A percentile compares a stretch with the other conserved stretches of the same genome.
phyloP scores from a whole-genome alignment of 2,797 vertebrate genomes.

The Ptychobarbus kaznakovi region DNA sequence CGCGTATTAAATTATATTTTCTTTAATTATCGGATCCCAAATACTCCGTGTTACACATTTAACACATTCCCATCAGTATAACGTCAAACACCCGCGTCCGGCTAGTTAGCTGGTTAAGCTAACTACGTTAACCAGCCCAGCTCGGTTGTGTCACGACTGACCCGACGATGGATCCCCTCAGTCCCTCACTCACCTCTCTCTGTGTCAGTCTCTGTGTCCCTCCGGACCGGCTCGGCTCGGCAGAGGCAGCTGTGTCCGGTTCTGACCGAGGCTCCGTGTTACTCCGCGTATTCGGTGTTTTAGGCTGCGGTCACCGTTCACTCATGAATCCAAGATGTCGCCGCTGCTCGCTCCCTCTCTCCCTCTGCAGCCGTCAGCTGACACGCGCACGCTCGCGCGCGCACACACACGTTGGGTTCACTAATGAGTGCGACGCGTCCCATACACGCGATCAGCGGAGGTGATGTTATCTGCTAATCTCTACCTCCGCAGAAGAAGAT shows the following conservation, averaged over 20 bases:
- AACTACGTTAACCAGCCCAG: slow-evolving; percentile 3
- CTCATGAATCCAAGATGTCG: slow-evolving; percentile 67
- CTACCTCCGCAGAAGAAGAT: neutral
- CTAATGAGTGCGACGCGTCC: neutral
- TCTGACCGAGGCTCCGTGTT: neutral
- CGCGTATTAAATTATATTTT: neutral
- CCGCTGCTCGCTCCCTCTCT: slow-evolving; percentile 46
- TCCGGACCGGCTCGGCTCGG: neutral
- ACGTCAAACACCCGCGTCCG: neutral
- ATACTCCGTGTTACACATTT: neutral
- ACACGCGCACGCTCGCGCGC: slow-evolving; percentile 21
- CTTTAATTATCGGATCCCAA: neutral
- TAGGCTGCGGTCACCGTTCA: slow-evolving; percentile 45
- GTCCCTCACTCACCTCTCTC: slow-evolving; percentile 25
- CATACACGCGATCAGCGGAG: neutral
- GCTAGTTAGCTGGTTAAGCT: slow-evolving; percentile 33
- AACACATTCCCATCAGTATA: neutral
- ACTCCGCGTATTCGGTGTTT: neutral
- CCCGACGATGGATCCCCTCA: neutral
- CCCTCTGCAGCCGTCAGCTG: slow-evolving; percentile 60
- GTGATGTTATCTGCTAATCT: neutral
- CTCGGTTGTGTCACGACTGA: slow-evolving; percentile 23
- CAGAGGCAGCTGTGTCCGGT: neutral
- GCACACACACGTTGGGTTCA: neutral
- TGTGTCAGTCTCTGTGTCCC: neutral